phyloP scores from a whole-genome alignment of 92 coral and sea anemone species.

The Epizoanthus ramosus region DNA sequence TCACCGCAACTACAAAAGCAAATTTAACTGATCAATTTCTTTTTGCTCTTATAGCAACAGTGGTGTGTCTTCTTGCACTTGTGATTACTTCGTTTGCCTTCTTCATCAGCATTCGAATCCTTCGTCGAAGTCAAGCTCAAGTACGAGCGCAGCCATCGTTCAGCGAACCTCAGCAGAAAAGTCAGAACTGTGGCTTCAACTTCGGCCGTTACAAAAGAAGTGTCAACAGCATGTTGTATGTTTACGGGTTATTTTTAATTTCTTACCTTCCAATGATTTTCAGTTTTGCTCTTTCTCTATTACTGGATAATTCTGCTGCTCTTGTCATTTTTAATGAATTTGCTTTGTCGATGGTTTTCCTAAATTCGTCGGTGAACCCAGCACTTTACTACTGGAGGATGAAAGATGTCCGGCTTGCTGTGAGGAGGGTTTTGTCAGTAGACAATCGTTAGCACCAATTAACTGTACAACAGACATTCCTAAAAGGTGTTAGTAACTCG shows the following conservation, averaged over 20 bases:
- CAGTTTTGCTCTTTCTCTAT: not conserved
- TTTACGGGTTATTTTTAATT: not conserved
- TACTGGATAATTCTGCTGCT: not conserved
- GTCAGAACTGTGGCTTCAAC: constrained; percentile 4
- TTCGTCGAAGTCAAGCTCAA: not conserved
- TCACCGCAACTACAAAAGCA: not conserved
- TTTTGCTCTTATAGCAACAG: not conserved
- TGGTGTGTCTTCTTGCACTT: not conserved
- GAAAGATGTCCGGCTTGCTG: not conserved
- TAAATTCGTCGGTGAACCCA: constrained; percentile 1
- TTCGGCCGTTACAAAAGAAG: constrained; percentile 7
- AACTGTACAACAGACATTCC: too few relatives aligned
- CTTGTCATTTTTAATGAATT: not conserved
- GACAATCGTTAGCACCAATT: too few relatives aligned
- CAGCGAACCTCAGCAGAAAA: not conserved
- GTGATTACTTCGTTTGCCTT: not conserved
- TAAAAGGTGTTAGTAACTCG: too few relatives aligned
- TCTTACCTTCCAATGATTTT: not conserved
- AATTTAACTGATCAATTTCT: not conserved
- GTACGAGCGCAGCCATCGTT: too few relatives aligned
- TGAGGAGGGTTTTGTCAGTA: not conserved
- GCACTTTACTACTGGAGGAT: constrained; percentile 9
- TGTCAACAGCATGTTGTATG: constrained; percentile 20
- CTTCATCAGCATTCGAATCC: not conserved
- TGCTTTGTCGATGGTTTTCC: not conserved